Percentiles rank a stretch among this genome's conserved stretches.
These are phyloP conservation scores for Creontiades dilutus DNA, from an alignment of 2,888 invertebrate genomes.

Conservation along the genomic window DNA sequence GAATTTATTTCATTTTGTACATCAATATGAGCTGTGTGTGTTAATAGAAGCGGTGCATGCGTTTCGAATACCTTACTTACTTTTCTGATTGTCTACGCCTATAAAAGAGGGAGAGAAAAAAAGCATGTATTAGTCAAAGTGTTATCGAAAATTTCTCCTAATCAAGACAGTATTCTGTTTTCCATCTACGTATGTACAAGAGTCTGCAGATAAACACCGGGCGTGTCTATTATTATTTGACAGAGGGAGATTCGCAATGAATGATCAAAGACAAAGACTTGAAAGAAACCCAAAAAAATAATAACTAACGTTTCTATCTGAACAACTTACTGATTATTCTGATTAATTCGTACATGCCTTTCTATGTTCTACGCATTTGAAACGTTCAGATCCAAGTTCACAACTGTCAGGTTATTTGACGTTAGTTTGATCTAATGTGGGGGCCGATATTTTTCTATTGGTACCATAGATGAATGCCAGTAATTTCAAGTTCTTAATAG, in stretches of 20 bases:
- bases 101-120: conserved; percentile 74
- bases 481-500: no score
- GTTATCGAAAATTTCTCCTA: conserved; percentile 66
- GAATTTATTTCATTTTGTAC: conserved; percentile 45
- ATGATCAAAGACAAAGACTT: neutral
- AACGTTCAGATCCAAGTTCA: neutral
- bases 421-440: no score
- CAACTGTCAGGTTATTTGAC: neutral
- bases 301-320: neutral
- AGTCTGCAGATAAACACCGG: conserved; percentile 59
- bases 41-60: conserved; percentile 68
- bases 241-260: neutral
- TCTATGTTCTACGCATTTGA: conserved; percentile 1
- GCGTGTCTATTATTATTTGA: conserved; percentile 54
- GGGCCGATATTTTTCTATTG: no score
- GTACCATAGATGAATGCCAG: no score
- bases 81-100: conserved; percentile 75
- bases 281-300: conserved; percentile 40
- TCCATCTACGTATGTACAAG: conserved; percentile 58
- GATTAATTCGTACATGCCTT: conserved; percentile 54
- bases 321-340: neutral
- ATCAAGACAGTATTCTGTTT: neutral
- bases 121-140: conserved; percentile 73
- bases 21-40: conserved; percentile 47
- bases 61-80: conserved; percentile 73